Base-by-base conservation (phyloP, 2,888 invertebrate species). In the Leptopterna dolabrata region DNA sequence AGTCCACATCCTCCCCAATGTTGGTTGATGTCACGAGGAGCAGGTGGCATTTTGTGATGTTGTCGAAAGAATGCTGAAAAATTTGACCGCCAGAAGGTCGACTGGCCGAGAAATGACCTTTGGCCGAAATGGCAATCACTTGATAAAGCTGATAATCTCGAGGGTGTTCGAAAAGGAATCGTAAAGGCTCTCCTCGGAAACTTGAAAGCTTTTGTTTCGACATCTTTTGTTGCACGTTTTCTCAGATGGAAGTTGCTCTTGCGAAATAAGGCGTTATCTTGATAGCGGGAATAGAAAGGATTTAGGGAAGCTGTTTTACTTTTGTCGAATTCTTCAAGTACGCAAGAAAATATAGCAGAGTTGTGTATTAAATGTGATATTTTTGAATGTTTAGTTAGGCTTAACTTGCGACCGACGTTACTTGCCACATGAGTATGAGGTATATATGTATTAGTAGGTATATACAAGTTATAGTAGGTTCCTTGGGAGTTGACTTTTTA, bases 141-240 rank as follows among this genome's bases (percentile, higher is more conserved):
- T 63, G 63, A 63, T 63, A 27, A 27, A 63, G 27, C 63, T 63
- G 63, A 63, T 63, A 63, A 63, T 63, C 63, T 27, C 24, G 27
- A 63, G 63, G 63, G 63, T 63, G 19, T 63, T 24, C 63, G 24
- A 24, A 63, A 63, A 63, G 24, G 63, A 27, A 63, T 63, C 24
- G 63, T 36, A 36, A 36, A 36, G 36, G 36, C 36, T 36, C 36
- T 36, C 36, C 36, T 36, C 36, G 16, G 47, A 47, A 63, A 11
- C 63, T 63, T 63, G 63, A 63, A 63, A 63, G 63, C 63, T 63
- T 63, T 63, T 63, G 63, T 63, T 63, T 63, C 63, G 63, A 63
- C 63, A 63, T 63, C 63, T 63, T 63, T 63, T 63, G 63, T 63
- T 24, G 63, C 63, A 63, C 63, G 63, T 27, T 63, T 27, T 27